These are phyloP conservation scores for Macrotus californicus DNA, from an alignment of 2,113 vertebrate genomes.

Conservation along the genomic window DNA sequence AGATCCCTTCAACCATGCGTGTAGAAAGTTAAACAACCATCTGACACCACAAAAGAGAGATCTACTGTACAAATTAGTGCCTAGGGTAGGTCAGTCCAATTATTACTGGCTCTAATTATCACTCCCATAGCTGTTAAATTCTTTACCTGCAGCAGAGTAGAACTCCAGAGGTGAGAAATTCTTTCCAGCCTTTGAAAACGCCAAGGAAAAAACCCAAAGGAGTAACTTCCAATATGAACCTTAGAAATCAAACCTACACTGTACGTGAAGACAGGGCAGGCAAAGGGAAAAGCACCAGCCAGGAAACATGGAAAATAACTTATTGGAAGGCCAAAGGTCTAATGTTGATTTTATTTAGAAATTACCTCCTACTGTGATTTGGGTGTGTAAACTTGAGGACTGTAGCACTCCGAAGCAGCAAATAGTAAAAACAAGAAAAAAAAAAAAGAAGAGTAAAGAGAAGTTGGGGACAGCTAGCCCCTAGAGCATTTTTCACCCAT, in stretches of 20 bases:
- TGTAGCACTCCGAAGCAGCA: neutral
- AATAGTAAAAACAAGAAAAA: neutral
- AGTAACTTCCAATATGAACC: conserved; percentile 56
- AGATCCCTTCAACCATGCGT: conserved; percentile 61
- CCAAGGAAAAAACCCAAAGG: conserved; percentile 72
- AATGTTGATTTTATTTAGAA: conserved; percentile 48
- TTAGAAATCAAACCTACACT: conserved; percentile 64
- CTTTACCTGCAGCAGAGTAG: conserved; percentile 81
- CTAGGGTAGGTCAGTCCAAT: conserved; percentile 74
- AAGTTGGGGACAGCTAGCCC: neutral
- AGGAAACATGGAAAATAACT: conserved; percentile 36
- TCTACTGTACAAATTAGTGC: conserved; percentile 70
- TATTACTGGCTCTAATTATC: conserved; percentile 77
- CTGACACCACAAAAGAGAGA: conserved; percentile 66
- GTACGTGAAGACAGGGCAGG: neutral
- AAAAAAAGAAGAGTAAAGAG: neutral
- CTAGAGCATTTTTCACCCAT: neutral
- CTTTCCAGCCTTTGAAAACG: conserved; percentile 79
- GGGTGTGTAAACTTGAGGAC: neutral
- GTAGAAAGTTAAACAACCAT: conserved; percentile 54
- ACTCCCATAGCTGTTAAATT: conserved; percentile 80
- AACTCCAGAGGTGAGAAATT: conserved; percentile 80
- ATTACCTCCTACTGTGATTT: conserved; percentile 29
- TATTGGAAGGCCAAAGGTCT: conserved; percentile 52
- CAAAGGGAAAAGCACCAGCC: conserved; percentile 37